Percentiles rank a stretch among this genome's conserved stretches.
Conservation (phyloP, 1,140 invertebrate species). For the Ostrea denselamellosa region DNA sequence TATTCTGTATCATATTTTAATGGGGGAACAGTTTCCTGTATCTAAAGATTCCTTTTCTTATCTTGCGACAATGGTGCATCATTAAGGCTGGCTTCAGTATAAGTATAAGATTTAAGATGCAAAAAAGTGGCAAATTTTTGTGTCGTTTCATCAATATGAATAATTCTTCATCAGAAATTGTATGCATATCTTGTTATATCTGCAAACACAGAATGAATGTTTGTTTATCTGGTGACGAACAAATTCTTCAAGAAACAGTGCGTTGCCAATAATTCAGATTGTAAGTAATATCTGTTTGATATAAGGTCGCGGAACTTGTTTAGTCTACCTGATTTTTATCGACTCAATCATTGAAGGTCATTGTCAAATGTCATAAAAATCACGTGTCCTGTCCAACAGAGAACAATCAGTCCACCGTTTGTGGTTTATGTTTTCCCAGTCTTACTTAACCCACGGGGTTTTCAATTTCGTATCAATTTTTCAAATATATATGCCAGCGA, state of each 20-base stretch:
- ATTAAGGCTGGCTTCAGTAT: too few species aligned
- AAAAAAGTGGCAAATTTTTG: too few species aligned
- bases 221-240: background rate
- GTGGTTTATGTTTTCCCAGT: background rate
- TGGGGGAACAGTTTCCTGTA: too few species aligned
- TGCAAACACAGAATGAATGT: background rate
- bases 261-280: background rate
- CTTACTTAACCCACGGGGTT: background rate
- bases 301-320: conserved; percentile 11
- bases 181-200: too few species aligned
- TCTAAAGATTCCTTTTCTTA: too few species aligned
- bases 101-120: too few species aligned
- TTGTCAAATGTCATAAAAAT: background rate
- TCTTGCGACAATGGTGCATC: too few species aligned
- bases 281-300: background rate
- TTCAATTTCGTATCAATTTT: conserved; percentile 14
- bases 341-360: conserved; percentile 8
- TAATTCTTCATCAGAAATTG: background rate
- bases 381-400: background rate
- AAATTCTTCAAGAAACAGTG: conserved; percentile 1
- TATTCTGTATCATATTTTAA: too few species aligned
- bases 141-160: background rate
- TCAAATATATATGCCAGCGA: background rate
- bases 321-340: background rate
- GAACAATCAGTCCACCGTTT: background rate